Conservation (phyloP, 2,888 invertebrate genomes). For the Nemotelus pantherinus region DNA sequence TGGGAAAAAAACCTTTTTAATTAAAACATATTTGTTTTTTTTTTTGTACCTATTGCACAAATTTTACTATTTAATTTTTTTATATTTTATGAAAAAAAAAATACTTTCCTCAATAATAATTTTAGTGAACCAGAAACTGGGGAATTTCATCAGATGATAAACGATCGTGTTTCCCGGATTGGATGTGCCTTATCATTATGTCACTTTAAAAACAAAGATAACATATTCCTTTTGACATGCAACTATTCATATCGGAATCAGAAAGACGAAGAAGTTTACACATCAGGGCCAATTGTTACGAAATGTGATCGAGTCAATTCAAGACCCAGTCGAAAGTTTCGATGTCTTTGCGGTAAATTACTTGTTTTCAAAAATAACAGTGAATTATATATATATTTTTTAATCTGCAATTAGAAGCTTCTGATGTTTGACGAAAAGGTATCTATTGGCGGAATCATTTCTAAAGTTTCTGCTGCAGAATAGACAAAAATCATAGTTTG, state of each 20-base stretch:
- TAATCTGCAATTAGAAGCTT: too few species aligned
- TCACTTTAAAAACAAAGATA: neutral
- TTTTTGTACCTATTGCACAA: too few species aligned
- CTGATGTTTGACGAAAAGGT: too few species aligned
- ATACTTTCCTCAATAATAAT: neutral
- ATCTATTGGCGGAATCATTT: too few species aligned
- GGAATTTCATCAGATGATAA: constrained; percentile 9
- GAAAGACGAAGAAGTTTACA: constrained; percentile 16
- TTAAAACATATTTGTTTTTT: too few species aligned
- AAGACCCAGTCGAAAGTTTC: constrained; percentile 7
- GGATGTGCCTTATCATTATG: constrained; percentile 23
- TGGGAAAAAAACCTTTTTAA: neutral
- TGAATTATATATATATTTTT: too few species aligned
- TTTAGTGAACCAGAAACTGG: constrained; percentile 12
- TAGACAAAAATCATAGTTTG: too few species aligned
- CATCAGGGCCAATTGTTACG: neutral
- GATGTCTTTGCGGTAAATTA: constrained; percentile 25
- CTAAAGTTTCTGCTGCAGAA: too few species aligned
- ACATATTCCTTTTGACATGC: constrained; percentile 18
- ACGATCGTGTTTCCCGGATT: constrained; percentile 1
- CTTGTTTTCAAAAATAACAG: neutral
- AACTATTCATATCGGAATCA: constrained; percentile 14
- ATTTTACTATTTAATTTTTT: too few species aligned
- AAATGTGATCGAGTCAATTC: constrained; percentile 20
- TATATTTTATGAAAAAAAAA: too few species aligned